These are phyloP conservation scores for Terrapene triunguis DNA, from an alignment of 2,113 vertebrate genomes.

Conservation along the genomic window DNA sequence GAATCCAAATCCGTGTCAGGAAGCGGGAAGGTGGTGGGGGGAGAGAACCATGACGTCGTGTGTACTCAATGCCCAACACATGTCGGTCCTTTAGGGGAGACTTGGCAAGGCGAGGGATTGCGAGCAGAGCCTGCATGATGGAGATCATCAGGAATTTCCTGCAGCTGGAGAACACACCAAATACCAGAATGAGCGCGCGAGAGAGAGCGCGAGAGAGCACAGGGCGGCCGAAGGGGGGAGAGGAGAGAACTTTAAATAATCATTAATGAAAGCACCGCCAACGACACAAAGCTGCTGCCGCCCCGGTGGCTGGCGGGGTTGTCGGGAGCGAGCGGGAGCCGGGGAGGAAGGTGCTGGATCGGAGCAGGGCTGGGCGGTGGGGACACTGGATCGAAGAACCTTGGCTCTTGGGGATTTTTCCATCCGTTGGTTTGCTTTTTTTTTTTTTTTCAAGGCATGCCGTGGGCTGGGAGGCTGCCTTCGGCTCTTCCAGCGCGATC, in stretches of 20 bases:
- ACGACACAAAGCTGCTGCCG: slow-evolving; percentile 20
- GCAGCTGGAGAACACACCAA: slow-evolving; percentile 89
- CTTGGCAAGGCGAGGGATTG: slow-evolving; percentile 87
- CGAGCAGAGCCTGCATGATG: slow-evolving; percentile 87
- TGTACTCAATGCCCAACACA: slow-evolving; percentile 78
- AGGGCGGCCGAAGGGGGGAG: neutral
- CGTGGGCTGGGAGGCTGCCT: neutral
- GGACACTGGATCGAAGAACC: neutral
- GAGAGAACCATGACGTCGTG: slow-evolving; percentile 57
- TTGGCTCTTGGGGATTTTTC: slow-evolving; percentile 4
- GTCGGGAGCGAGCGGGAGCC: neutral
- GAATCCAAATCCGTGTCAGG: neutral
- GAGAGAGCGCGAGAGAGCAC: slow-evolving; percentile 67
- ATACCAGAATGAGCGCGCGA: slow-evolving; percentile 67
- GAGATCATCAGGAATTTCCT: slow-evolving; percentile 98
- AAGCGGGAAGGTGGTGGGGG: neutral
- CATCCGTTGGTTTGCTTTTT: neutral
- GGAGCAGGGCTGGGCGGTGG: neutral
- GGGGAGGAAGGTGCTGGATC: neutral
- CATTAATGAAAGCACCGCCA: neutral
- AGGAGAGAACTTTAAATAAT: neutral
- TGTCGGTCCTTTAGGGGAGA: slow-evolving; percentile 84
- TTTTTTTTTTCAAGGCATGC: neutral
- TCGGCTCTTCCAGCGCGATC: neutral
- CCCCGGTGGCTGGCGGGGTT: neutral